Base-by-base conservation (phyloP, 1,140 invertebrate genomes). In the Hyles euphorbiae region DNA sequence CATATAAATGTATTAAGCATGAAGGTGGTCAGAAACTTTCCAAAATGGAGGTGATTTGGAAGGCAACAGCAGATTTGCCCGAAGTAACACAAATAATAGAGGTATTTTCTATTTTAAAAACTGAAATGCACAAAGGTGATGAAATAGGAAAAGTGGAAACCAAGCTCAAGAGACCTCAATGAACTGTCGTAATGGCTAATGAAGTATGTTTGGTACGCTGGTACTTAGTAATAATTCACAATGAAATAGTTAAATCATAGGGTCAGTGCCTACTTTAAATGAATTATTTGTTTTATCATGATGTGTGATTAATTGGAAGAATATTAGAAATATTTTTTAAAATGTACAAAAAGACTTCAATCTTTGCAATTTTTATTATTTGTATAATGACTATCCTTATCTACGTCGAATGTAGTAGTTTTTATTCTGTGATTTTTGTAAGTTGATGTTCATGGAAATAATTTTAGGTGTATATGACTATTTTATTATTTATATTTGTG, bases 101-200 rank as follows among this genome's bases (percentile, higher is more conserved):
- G 74, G 77, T 87, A 22, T 88, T 88, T 54, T 81, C 82, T 9
- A 72, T 83, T 57, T 53, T 88, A 49, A 51, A 82, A 64, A 72
- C 87, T 43, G 81, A 84, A 72, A 76, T 88, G 68, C 67, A 74
- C 44, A 83, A 78, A 74, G 78, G 74, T 12, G 82, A 87, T 53
- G 83, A 86, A 8, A 80, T 82, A 73, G 65, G 76, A 1, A 88
- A 86, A 61, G 72, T 88, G n/a, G 83, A 85, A 62, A 85, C 76
- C 22, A 83, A 78, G 58, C 76, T 88, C 59, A 77, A 81, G n/a
- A 72, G 77, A 52, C 85, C 83, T 6, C 53, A 61, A 22, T 3
- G 34, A 34, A 34, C 9, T n/a, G 50, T 32, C 36, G 36, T 40
- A 5, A 40, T 2, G 4, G 36, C 4, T 40, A 40, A 40, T 5